Percentiles rank a stretch among this genome's conserved stretches.
phyloP scores from a whole-genome alignment of 2,888 invertebrate species.

The Tipula lateralis region DNA sequence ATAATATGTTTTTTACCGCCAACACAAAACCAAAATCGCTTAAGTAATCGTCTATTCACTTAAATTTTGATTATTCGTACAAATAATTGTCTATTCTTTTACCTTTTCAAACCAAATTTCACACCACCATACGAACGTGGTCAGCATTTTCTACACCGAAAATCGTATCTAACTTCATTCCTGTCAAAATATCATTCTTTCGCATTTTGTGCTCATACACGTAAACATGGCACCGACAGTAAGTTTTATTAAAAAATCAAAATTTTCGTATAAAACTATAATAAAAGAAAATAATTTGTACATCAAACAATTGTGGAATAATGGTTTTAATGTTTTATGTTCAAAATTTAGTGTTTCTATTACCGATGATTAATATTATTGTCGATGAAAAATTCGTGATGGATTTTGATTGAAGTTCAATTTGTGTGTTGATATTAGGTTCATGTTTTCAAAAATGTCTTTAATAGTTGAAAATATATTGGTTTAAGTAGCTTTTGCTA shows the following conservation, averaged over 20 bases:
- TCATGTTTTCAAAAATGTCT: not conserved
- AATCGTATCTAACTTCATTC: not conserved
- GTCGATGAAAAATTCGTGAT: conserved; percentile 32
- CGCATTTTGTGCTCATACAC: conserved; percentile 35
- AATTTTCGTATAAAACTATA: conserved; percentile 28
- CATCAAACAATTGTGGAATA: not conserved
- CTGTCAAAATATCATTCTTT: conserved; percentile 20
- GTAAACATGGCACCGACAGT: conserved; percentile 49
- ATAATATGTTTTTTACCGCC: too few relatives aligned
- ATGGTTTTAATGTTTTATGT: not conserved
- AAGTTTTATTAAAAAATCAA: conserved; percentile 40
- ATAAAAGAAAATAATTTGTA: conserved; percentile 12
- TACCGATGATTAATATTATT: not conserved
- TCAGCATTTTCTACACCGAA: not conserved
- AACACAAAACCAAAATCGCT: too few relatives aligned
- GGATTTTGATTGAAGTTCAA: not conserved
- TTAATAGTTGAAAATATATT: not conserved
- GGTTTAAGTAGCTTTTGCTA: not conserved
- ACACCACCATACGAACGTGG: not conserved
- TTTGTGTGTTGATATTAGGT: not conserved
- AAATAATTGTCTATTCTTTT: too few relatives aligned
- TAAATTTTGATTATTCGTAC: too few relatives aligned
- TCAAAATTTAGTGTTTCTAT: not conserved
- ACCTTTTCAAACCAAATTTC: not conserved
- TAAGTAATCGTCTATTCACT: too few relatives aligned